Conservation (phyloP, 1,140 invertebrate species). For the Heliconius hewitsoni region DNA sequence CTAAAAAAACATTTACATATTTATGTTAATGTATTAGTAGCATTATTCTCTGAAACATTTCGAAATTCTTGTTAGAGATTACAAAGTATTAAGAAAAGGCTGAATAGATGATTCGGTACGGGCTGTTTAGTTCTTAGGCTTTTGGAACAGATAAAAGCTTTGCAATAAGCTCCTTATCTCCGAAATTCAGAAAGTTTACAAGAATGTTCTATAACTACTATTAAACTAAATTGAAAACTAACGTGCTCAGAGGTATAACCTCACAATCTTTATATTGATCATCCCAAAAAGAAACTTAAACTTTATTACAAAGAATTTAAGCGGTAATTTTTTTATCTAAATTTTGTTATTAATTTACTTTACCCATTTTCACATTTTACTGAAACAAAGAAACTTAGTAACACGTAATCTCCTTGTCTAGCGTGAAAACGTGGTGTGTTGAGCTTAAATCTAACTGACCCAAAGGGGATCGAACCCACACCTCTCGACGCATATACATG, state of each 20-base stretch:
- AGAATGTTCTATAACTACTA: background rate
- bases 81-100: constrained; percentile 17
- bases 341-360: background rate
- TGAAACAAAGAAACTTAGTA: no score
- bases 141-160: constrained; percentile 16
- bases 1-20: no score
- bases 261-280: background rate
- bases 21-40: background rate
- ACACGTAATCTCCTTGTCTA: no score
- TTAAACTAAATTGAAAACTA: background rate
- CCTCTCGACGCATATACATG: no score
- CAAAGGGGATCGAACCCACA: no score
- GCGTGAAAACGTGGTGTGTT: no score
- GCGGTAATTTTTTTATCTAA: background rate
- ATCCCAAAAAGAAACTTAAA: no score
- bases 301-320: background rate
- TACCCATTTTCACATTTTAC: no score
- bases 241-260: background rate
- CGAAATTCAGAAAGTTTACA: constrained; percentile 11
- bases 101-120: constrained; percentile 3
- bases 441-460: no score
- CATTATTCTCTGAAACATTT: constrained; percentile 7
- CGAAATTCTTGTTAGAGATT: constrained; percentile 17
- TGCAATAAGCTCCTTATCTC: constrained; percentile 13
- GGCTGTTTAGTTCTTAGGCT: constrained; percentile 10